A percentile compares a stretch with the other conserved stretches of the same genome.
These are phyloP conservation scores for Pitta sordida DNA, from an alignment of 2,113 vertebrate genomes.

Conservation along the genomic window DNA sequence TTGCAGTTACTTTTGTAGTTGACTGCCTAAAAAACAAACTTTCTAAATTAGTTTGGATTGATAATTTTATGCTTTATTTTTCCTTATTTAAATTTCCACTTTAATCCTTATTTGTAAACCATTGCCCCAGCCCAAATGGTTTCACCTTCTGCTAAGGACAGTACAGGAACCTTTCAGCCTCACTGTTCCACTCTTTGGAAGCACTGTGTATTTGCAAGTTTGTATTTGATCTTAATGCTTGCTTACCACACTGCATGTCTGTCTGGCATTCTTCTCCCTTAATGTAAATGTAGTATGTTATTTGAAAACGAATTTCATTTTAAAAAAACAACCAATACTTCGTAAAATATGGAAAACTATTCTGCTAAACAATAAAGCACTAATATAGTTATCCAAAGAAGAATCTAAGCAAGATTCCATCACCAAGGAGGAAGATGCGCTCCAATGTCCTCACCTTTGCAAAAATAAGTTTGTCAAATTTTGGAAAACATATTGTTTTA, in stretches of 20 bases:
- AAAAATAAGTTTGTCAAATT: background rate
- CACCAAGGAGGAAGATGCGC: background rate
- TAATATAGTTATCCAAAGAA: background rate
- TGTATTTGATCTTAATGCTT: background rate
- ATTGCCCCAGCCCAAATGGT: background rate
- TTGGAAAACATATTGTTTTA: background rate
- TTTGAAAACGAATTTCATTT: background rate
- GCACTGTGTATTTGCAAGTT: background rate
- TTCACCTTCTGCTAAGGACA: background rate
- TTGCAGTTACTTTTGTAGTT: background rate
- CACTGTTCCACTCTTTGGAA: background rate
- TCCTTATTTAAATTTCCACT: background rate
- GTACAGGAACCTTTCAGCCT: background rate
- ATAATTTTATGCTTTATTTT: background rate
- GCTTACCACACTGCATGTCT: background rate
- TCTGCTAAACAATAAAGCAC: background rate
- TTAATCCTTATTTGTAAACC: background rate
- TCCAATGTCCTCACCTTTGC: background rate
- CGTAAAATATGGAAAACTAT: background rate
- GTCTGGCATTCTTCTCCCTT: background rate
- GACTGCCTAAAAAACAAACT: background rate
- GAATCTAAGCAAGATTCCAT: background rate
- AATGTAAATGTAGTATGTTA: background rate
- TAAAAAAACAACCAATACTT: accelerated
- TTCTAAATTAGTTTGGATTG: background rate